Percentiles rank a stretch among this genome's conserved stretches.
These are phyloP conservation scores for Channa striata DNA, from an alignment of 2,797 vertebrate genomes.

Conservation along the genomic window DNA sequence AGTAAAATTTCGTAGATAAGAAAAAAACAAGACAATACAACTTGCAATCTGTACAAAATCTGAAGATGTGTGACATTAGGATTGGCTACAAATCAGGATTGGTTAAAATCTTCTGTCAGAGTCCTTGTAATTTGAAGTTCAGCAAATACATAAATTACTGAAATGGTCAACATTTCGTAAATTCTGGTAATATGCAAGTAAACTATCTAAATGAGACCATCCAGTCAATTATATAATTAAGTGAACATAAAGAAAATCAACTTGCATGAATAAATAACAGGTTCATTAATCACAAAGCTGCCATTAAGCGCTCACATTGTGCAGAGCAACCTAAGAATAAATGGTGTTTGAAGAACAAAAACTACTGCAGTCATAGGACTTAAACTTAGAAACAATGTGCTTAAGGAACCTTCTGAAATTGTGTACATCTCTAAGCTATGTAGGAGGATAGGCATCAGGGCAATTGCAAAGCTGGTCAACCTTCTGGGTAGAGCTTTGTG, in stretches of 20 bases:
- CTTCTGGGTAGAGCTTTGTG: conserved; percentile 60
- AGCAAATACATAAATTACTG: too few species aligned
- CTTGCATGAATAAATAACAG: not conserved
- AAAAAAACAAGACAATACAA: not conserved
- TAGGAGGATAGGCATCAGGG: conserved; percentile 13
- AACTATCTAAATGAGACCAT: too few species aligned
- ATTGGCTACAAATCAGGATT: not conserved
- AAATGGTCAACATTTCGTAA: too few species aligned
- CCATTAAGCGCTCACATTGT: too few species aligned
- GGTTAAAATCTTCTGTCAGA: not conserved
- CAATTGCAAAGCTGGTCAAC: conserved; percentile 40
- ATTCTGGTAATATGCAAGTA: too few species aligned
- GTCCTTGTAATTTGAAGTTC: too few species aligned
- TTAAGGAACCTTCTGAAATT: conserved; percentile 4
- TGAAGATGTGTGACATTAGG: not conserved
- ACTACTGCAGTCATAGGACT: not conserved
- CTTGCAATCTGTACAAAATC: not conserved
- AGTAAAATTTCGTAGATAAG: conserved; percentile 18
- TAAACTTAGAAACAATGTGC: not conserved
- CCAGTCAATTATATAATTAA: too few species aligned
- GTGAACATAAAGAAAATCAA: too few species aligned
- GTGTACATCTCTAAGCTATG: conserved; percentile 15
- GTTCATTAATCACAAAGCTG: not conserved
- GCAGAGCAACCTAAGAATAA: not conserved
- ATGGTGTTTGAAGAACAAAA: not conserved